Evolutionary conservation across 2,113 vertebrate genomes (phyloP), one percentile per base, ranked within the genome.

Genomic region (Todiramphus chloris): DNA sequence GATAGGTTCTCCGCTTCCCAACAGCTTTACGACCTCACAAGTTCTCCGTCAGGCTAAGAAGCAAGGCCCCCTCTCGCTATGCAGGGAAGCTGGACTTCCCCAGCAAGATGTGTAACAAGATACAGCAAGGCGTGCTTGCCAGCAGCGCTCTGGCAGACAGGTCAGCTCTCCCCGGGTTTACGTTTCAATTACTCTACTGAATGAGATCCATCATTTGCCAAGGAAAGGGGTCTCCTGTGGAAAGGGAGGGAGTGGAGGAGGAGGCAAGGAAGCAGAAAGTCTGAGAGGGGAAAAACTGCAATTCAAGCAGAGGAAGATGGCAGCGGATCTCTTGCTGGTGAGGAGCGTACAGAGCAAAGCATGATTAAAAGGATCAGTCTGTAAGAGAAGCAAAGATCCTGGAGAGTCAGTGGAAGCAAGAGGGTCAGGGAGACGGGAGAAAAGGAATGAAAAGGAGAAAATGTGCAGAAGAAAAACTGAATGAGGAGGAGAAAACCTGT

Each of bases 351-450:
- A 41, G n/a, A 83, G 28, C 21, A 48, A 72, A 74, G n/a, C 2
- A 19, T 1, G 5, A 48, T 10, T 28, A 44, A 50, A 77, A 58
- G 27, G 67, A 30, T 13, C 39, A 2, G 31, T 13, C n/a, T 76
- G 64, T 28, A 72, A 64, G 35, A 70, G 39, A 74, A 50, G 9
- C 43, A 85, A 59, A 75, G 79, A 35, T 18, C 41, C 28, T 83
- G 21, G 24, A 70, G 55, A 94, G 67, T 3, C 67, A 89, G 12
- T 4, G 15, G 48, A 46, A 78, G 18, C 4, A 43, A 41, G 30
- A 64, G 10, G 1, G 4, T 14, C 43, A 78, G 23, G 4, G 23
- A 72, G 35, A 58, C 0, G 1, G n/a, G 19, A 24, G 9, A 55
- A 81, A 56, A 41, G 14, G 18, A 67, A 60, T 25, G 11, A 59